Evolutionary conservation across 2,888 invertebrate species (phyloP), one percentile per base, ranked within the genome.

Genomic region (Eupeodes latifasciatus): DNA sequence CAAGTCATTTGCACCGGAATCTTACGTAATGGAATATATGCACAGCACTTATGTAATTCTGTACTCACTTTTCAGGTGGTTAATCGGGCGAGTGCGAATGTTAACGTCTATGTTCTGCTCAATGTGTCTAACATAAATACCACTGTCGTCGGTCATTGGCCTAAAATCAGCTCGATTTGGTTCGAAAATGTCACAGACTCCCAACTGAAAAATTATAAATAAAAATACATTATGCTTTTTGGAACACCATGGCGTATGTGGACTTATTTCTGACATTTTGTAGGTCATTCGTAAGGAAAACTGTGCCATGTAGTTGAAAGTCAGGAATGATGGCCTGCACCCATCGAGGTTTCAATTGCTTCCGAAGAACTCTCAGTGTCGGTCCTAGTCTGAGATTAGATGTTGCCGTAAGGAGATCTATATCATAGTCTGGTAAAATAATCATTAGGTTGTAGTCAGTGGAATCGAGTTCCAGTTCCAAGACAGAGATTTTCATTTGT

Each of bases 81-180:
- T 93, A 90, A 93, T 93, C 89, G 93, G 93, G 92, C 96, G 97
- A 92, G 97, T 97, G 91, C 96, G 95, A 90, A 97, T 97, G 91
- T 96, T 96, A 16, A 98, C 96, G 75, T 97, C 97, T 86, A 98
- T 96, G 19, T 96, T 96, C 93, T 97, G 97, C 93, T 97, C 97
- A 90, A 97, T 96, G 93, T 97, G 97, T 79, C 96, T 96, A 51
- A 97, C 97, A 91, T 97, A 97, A 81, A 97, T 95, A 55, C 96
- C 96, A n/a, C 95, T 93, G 91, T 97, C 96, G 27, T 95, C 94
- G 47, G 97, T 97, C 97, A 97, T 97, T 81, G 96, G 96, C 19
- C 96, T 95, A 91, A 97, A 96, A 94, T 97, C 96, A 4, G 96
- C 96, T 87, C 96, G 95, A 82, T 96, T 95, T 3, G 97, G 97